Percentiles rank a stretch among this genome's conserved stretches.
Conservation (phyloP, 2,113 vertebrate species). For the Xiphophorus hellerii region DNA sequence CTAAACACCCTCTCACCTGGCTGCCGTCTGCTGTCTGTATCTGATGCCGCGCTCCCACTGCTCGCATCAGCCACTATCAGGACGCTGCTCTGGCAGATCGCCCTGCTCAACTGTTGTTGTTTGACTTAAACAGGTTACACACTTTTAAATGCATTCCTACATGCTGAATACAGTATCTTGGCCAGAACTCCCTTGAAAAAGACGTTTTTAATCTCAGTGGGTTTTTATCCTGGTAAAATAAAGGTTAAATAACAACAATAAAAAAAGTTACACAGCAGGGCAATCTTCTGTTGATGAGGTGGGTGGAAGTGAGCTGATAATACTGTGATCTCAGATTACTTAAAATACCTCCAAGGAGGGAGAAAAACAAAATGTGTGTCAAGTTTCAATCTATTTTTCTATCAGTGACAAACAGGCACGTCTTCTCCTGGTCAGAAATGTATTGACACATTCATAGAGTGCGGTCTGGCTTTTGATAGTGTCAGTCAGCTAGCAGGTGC, state of each 20-base stretch:
- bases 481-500: slow-evolving; percentile 58
- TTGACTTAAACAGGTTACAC: slow-evolving; percentile 59
- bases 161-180: slow-evolving; percentile 34
- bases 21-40: slow-evolving; percentile 42
- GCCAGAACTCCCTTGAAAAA: no score
- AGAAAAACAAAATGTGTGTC: slow-evolving; percentile 24
- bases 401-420: slow-evolving; percentile 61
- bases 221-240: no score
- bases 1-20: slow-evolving; percentile 67
- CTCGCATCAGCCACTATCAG: slow-evolving; percentile 44
- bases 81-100: slow-evolving; percentile 29
- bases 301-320: slow-evolving; percentile 33
- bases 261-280: slow-evolving; percentile 27
- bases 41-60: slow-evolving; percentile 57
- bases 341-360: slow-evolving; percentile 49
- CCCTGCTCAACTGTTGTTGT: slow-evolving; percentile 38
- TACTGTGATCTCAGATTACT: slow-evolving; percentile 48
- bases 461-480: slow-evolving; percentile 58
- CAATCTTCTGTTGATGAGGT: slow-evolving; percentile 26
- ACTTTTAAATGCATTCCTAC: slow-evolving; percentile 35
- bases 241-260: no score
- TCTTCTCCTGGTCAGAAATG: slow-evolving; percentile 41
- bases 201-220: no score
- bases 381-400: slow-evolving; percentile 76
- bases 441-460: slow-evolving; percentile 58